Evolutionary conservation across 1,140 invertebrate genomes (phyloP).

Genomic region (Schlechtendalia chinensis): DNA sequence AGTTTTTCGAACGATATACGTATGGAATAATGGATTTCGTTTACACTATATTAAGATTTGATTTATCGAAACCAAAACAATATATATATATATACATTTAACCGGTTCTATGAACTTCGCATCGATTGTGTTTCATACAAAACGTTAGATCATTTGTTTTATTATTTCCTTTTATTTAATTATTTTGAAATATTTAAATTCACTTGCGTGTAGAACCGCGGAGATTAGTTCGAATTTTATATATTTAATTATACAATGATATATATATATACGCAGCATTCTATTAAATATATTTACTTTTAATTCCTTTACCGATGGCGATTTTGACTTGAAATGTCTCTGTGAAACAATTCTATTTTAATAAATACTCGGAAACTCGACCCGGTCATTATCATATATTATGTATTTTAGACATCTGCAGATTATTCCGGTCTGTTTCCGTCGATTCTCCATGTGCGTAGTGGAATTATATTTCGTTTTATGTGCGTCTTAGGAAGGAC

Average conservation of each 20-base stretch:
- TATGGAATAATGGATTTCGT: background rate
- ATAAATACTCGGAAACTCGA: too few relatives aligned
- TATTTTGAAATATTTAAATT: background rate
- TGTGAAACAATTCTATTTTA: too few relatives aligned
- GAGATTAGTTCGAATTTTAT: too few relatives aligned
- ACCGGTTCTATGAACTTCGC: background rate
- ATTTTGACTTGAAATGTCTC: too few relatives aligned
- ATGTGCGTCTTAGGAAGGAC: background rate
- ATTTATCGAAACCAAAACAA: background rate
- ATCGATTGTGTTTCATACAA: background rate
- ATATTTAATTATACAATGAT: too few relatives aligned
- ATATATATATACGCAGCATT: too few relatives aligned
- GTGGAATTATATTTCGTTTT: slow-evolving; percentile 2
- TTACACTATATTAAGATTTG: background rate
- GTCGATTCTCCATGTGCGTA: background rate
- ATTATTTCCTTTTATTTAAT: too few relatives aligned
- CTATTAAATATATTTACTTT: too few relatives aligned
- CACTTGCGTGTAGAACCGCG: background rate
- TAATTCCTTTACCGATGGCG: too few relatives aligned
- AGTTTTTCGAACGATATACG: background rate
- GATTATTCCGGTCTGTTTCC: slow-evolving; percentile 34
- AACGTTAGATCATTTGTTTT: too few relatives aligned
- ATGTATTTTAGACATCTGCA: background rate
- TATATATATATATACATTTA: background rate
- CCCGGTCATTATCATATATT: slow-evolving; percentile 7